Percentiles rank a stretch among this genome's conserved stretches.
phyloP scores from a whole-genome alignment of 1,140 invertebrate genomes.

The fruit fly (Drosophila melanogaster) region DNA sequence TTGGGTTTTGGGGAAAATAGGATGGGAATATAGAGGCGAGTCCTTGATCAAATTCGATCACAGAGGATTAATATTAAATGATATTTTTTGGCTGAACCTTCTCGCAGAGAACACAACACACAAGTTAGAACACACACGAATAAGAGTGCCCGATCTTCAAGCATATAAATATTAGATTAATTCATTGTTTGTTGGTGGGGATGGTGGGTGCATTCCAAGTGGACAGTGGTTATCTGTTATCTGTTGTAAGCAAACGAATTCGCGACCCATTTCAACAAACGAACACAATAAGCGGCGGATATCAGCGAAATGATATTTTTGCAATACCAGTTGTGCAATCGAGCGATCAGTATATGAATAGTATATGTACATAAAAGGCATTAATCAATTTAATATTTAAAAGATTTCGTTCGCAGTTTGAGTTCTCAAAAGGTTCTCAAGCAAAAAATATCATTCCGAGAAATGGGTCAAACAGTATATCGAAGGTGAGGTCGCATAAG shows the following conservation, averaged over 20 bases:
- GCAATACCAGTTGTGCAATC: constrained; percentile 35
- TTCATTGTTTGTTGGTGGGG: constrained; percentile 29
- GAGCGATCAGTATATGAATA: constrained; percentile 25
- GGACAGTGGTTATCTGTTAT: constrained; percentile 23
- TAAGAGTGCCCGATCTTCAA: neutral
- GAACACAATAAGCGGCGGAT: constrained; percentile 41
- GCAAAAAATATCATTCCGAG: constrained; percentile 85
- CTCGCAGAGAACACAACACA: constrained; percentile 50
- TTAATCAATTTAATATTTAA: constrained; percentile 15
- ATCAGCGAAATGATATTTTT: constrained; percentile 62
- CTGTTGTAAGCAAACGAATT: constrained; percentile 46
- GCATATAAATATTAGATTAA: constrained; percentile 19
- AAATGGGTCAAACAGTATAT: constrained; percentile 74
- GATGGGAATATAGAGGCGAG: neutral
- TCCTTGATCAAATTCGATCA: neutral
- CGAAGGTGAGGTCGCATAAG: constrained; percentile 31
- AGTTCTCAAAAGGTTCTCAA: constrained; percentile 72
- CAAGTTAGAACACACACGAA: constrained; percentile 13
- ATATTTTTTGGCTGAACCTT: constrained; percentile 84
- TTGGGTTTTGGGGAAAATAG: constrained; percentile 10
- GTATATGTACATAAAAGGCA: constrained; percentile 5
- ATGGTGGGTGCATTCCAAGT: constrained; percentile 33
- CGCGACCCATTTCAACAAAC: constrained; percentile 44
- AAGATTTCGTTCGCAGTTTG: constrained; percentile 40
- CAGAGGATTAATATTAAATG: constrained; percentile 57